Base-by-base conservation (phyloP, 2,888 invertebrate species). In the Thelaira solivaga region DNA sequence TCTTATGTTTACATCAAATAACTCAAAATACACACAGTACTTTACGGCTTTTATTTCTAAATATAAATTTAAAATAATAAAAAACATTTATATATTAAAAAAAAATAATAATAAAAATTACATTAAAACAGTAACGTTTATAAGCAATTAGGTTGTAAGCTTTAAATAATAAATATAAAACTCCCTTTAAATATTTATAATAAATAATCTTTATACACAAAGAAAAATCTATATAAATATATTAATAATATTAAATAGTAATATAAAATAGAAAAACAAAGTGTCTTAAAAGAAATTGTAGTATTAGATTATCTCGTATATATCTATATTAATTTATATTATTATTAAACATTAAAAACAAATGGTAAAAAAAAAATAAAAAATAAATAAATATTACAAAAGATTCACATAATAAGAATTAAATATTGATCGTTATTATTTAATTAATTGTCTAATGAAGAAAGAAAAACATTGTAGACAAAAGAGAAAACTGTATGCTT, bases 221-320 rank as follows among this genome's bases (percentile, higher is more conserved):
- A 39, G 41, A 79, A 81, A 84, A 82, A 83, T 45, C 62, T 77
- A 80, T 80, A 83, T 80, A 76, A 80, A 80, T 29, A 36, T 26
- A 36, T 20, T 34, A 51, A 57, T n/a, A 64, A 59, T 13, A 64
- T 68, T 57, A 65, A 80, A 76, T 81, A 78, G 74, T 78, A 78
- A 75, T 78, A 74, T 78, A 65, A 75, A 78, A 78, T 71, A 47
- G 74, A 82, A 85, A 85, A 86, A 85, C 86, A 86, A 86, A 86
- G 86, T 86, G 86, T 86, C 86, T 86, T 86, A 86, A 86, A 86
- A 84, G 75, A 82, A 82, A 77, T 83, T 83, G 69, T 86, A 86
- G 86, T 84, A 85, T 86, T 87, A 86, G 85, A 84, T 71, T 75
- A 75, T 68, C 65, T 69, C 78, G 64, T 78, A 78, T n/a, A n/a